These are phyloP conservation scores for Calycopis cecrops DNA, from an alignment of 1,140 invertebrate genomes.

Conservation along the genomic window DNA sequence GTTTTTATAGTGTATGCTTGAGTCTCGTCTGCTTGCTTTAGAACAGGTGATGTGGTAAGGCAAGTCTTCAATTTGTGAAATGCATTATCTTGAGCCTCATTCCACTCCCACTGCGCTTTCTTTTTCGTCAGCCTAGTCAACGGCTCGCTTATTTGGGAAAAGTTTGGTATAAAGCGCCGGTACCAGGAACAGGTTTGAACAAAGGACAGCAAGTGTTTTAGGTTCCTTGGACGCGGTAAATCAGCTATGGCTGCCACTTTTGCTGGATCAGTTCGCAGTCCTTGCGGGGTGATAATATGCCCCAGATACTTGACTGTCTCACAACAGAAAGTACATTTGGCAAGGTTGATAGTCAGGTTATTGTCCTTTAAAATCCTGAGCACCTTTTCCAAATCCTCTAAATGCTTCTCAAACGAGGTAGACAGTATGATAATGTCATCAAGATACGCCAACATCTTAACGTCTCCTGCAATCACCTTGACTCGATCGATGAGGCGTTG, in stretches of 20 bases:
- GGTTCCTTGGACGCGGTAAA: conserved; percentile 17
- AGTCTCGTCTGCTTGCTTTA: too few species aligned
- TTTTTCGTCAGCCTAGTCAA: conserved; percentile 26
- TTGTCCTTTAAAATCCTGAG: conserved; percentile 21
- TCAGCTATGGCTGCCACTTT: conserved; percentile 23
- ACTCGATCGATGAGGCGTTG: conserved; percentile 52
- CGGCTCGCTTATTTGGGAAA: conserved; percentile 25
- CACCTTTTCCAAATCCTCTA: conserved; percentile 23
- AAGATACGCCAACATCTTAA: conserved; percentile 25
- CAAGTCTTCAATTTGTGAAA: background rate
- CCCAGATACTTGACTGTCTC: conserved; percentile 29
- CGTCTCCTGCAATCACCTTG: conserved; percentile 17
- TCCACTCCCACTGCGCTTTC: conserved; percentile 18
- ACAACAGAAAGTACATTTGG: conserved; percentile 27
- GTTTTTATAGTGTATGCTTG: too few species aligned
- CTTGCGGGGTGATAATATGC: conserved; percentile 28
- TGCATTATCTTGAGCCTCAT: background rate
- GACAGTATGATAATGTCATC: conserved; percentile 33
- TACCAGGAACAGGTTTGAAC: conserved; percentile 36
- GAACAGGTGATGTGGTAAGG: conserved; percentile 13
- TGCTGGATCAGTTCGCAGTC: conserved; percentile 24
- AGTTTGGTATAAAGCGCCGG: conserved; percentile 30
- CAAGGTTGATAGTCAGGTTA: conserved; percentile 24
- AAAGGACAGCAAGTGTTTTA: conserved; percentile 32
- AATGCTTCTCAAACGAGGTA: conserved; percentile 20